Base-by-base conservation (phyloP, 2,797 vertebrate genomes). In the Prunella strophiata region DNA sequence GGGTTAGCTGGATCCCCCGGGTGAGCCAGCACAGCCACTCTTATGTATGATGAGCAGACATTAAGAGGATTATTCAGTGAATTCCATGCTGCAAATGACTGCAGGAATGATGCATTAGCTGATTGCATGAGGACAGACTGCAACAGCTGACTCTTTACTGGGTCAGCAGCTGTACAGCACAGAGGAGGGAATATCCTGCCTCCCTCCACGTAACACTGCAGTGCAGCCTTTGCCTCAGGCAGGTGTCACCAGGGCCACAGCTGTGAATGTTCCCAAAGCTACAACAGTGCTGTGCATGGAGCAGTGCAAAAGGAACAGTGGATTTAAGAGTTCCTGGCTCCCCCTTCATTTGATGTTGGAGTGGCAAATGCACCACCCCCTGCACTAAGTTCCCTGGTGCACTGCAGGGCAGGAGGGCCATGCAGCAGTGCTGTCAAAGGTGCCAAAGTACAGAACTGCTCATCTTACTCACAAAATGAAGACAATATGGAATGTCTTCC, bases 31-130 rank as follows among this genome's bases (percentile, higher is more conserved):
- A 32, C 27, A 75, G 79, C 18, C 58, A 72, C 55, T 65, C 40
- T 58, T 29, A 47, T 1, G 10, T 48, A 57, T 23, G 79, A 90
- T 52, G 29, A 84, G 13, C 43, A 75, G 23, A n/a, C 26, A 42
- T 22, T 91, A 88, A 90, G 91, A 94, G 83, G 70, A 95, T 94
- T 91, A 94, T 51, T 25, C 58, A 75, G 79, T 50, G 70, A 91
- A 86, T 90, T 95, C 85, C 51, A 27, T 11, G 47, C 70, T 94
- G 76, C 6, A 4, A 66, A 72, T 48, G 66, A 81, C 8, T 84
- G 67, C 85, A 91, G 66, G 85, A 93, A 88, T 30, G 47, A 84
- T 91, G 58, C 58, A 91, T 81, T 89, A 89, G 82, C 79, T 85
- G 76, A 93, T 47, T 75, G 61, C 66, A 52, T 17, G 7, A 36